Evolutionary conservation across 2,888 invertebrate species (phyloP), one percentile per base, ranked within the genome.

Genomic region (Baccha elongata): DNA sequence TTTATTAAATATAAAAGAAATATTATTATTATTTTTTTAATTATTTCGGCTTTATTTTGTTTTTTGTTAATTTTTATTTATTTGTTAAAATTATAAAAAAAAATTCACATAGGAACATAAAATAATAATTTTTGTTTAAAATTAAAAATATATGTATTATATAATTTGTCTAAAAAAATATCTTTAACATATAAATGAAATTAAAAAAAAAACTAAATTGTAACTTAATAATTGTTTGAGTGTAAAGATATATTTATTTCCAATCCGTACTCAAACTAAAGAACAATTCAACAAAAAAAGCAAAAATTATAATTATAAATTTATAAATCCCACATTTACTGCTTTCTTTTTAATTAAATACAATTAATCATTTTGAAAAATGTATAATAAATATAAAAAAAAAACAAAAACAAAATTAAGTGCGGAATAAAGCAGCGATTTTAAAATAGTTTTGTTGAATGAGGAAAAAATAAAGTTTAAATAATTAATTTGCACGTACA

Each of bases 171-270:
- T n/a, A n/a, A n/a, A n/a, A n/a, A n/a, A n/a, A n/a, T n/a, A n/a
- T n/a, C n/a, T n/a, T n/a, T n/a, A n/a, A n/a, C n/a, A n/a, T n/a
- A n/a, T n/a, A n/a, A n/a, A n/a, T n/a, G n/a, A n/a, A n/a, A n/a
- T n/a, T 2, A 40, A 23, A 26, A 26, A 37, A 52, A 11, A n/a
- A 10, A 26, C 15, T 2, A 11, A 46, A 26, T 29, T 44, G 23
- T 26, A 60, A 40, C 21, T 26, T 6, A 42, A 23, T 8, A n/a
- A 60, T 17, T 50, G 76, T 81, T 81, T 81, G 81, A 81, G 81
- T 71, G 69, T 69, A 67, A 69, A 67, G 76, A 72, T 76, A 71
- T 81, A 81, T 81, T 76, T 72, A 72, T 81, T 81, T 81, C 46
- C 64, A 71, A 81, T 76, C 81, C 81, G 52, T 62, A 81, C 81